Percentiles rank a stretch among this genome's conserved stretches.
These are phyloP conservation scores for Motacilla tschutschensis DNA, from an alignment of 2,113 vertebrate genomes.

Conservation along the genomic window DNA sequence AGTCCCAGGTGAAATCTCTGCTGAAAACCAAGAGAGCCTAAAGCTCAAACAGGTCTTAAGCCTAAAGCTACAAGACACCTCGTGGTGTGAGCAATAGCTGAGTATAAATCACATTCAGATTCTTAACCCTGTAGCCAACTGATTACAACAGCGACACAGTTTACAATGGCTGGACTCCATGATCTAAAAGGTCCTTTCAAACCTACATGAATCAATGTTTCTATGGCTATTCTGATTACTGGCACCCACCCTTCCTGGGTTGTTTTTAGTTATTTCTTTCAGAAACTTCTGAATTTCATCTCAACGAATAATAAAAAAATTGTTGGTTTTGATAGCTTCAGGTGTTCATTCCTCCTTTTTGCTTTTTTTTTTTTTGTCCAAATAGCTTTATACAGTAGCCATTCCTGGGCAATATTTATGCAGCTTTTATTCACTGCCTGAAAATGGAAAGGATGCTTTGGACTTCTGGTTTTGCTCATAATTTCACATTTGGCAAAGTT, in stretches of 20 bases:
- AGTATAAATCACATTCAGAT: not conserved
- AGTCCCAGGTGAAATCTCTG: not conserved
- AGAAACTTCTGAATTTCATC: not conserved
- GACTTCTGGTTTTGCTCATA: constrained; percentile 33
- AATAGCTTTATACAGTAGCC: not conserved
- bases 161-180: not conserved
- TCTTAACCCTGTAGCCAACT: not conserved
- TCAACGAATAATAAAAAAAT: not conserved
- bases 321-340: not conserved
- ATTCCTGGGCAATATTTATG: not conserved
- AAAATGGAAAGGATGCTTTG: not conserved
- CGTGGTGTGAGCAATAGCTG: not conserved
- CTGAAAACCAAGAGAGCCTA: not conserved
- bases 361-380: not conserved
- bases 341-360: not conserved
- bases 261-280: not conserved
- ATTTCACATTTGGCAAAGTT: constrained; percentile 45
- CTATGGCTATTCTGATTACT: not conserved
- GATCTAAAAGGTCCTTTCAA: not conserved
- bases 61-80: not conserved
- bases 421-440: not conserved
- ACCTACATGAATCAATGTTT: not conserved
- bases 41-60: not conserved
- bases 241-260: not conserved
- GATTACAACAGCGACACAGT: not conserved